Conservation (phyloP, 2,113 vertebrate species). For the Podarcis cretensis region DNA sequence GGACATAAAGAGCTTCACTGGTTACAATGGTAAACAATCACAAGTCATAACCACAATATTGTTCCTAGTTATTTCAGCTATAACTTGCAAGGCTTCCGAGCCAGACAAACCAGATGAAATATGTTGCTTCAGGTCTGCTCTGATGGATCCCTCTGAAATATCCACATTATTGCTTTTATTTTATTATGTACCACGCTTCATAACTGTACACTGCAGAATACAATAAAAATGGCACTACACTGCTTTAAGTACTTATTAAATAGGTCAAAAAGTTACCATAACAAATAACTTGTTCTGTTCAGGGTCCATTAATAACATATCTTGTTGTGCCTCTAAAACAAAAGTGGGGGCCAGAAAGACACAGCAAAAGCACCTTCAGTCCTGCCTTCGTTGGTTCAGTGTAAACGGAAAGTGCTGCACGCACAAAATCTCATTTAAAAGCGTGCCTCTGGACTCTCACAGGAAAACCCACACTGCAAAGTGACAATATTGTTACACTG, state of each 20-base stretch:
- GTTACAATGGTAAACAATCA: slow-evolving; percentile 81
- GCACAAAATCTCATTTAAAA: slow-evolving; percentile 11
- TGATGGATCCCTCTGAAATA: slow-evolving; percentile 89
- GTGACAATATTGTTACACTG: slow-evolving; percentile 17
- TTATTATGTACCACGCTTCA: slow-evolving; percentile 92
- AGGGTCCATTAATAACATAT: slow-evolving; percentile 76
- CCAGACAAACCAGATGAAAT: slow-evolving; percentile 82
- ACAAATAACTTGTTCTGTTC: slow-evolving; percentile 75
- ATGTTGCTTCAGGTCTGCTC: slow-evolving; percentile 81
- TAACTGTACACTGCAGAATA: slow-evolving; percentile 76
- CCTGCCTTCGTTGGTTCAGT: slow-evolving; percentile 11
- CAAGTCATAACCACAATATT: slow-evolving; percentile 90
- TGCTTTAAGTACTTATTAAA: slow-evolving; percentile 79
- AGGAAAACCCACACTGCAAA: slow-evolving; percentile 26
- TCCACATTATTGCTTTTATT: slow-evolving; percentile 92
- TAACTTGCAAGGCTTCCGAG: slow-evolving; percentile 83
- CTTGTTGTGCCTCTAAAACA: slow-evolving; percentile 74
- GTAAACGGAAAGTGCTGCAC: background rate
- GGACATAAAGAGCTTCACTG: slow-evolving; percentile 66
- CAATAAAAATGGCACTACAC: slow-evolving; percentile 75
- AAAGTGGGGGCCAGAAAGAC: slow-evolving; percentile 39
- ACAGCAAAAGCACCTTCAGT: slow-evolving; percentile 35
- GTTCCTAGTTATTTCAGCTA: slow-evolving; percentile 89
- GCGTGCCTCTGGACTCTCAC: slow-evolving; percentile 27
- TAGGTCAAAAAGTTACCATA: slow-evolving; percentile 80